These are phyloP conservation scores for Metopia argyrocephala DNA, from an alignment of 2,888 invertebrate genomes.

Conservation along the genomic window DNA sequence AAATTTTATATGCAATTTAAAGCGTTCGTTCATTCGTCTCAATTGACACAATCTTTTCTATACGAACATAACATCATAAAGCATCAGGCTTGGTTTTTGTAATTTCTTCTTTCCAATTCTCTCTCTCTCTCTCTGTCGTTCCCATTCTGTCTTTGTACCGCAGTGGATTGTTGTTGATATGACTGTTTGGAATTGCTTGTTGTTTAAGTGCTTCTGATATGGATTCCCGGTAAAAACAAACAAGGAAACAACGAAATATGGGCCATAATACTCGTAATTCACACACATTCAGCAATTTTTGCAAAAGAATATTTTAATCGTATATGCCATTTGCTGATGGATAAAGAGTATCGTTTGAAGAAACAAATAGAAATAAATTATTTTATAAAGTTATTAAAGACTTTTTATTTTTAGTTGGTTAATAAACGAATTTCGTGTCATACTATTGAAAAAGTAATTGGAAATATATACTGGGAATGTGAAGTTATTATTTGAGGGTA, in stretches of 20 bases:
- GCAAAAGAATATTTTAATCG: background rate
- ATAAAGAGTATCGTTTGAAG: too few relatives aligned
- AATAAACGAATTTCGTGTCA: too few relatives aligned
- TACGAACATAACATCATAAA: slow-evolving; percentile 35
- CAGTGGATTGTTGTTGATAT: slow-evolving; percentile 21
- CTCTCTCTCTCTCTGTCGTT: too few relatives aligned
- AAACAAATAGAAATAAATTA: too few relatives aligned
- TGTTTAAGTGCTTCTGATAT: slow-evolving; percentile 12
- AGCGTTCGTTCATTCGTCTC: slow-evolving; percentile 56
- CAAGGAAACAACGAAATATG: slow-evolving; percentile 2
- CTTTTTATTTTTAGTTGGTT: too few relatives aligned
- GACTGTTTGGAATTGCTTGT: slow-evolving; percentile 20
- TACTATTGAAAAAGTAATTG: too few relatives aligned
- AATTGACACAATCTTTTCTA: slow-evolving; percentile 54
- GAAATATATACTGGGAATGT: too few relatives aligned
- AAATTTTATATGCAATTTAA: slow-evolving; percentile 60
- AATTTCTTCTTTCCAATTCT: background rate
- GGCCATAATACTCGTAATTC: background rate
- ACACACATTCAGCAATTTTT: background rate
- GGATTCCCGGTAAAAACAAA: background rate
- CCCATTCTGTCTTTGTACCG: too few relatives aligned
- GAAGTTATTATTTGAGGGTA: too few relatives aligned
- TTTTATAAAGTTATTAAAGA: too few relatives aligned
- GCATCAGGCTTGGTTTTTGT: slow-evolving; percentile 22
- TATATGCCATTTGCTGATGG: background rate